Base-by-base conservation (phyloP, 2,888 invertebrate genomes). In the Drosophila sordidula region DNA sequence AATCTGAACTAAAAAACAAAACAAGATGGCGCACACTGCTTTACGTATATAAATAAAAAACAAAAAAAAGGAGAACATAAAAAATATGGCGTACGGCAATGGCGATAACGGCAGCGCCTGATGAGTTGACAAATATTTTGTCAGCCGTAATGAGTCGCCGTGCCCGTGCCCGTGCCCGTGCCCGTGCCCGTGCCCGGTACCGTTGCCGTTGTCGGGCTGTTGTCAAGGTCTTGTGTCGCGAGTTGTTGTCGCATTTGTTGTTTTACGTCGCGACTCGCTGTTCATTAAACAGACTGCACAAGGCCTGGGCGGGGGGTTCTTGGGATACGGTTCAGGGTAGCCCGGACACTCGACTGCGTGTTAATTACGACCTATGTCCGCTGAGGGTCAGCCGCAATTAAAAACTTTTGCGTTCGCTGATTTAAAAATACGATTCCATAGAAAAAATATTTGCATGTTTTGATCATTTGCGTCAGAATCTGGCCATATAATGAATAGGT, bases 61-160 rank as follows among this genome's bases (percentile, higher is more conserved):
- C 45, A 25, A 32, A 34, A 50, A 55, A 55, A 8, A 47, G 29
- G 42, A 18, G 18, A 18, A 18, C 18, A 18, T 42, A 56, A 57
- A 62, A 58, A 70, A 62, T 55, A 58, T 71, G 55, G 50, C 50
- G 39, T 45, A 55, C 44, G 50, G 50, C 57, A 36, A 62, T 74
- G 76, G 62, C 52, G 69, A 59, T 70, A 56, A 63, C 68, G 46
- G 47, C 59, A 59, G 47, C 64, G 73, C 45, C 73, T 86, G 88
- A 87, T 87, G 86, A 86, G 88, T 83, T 87, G 87, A 86, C 87
- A 87, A 87, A 87, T 86, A 81, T 87, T 87, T 82, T 80, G 81
- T 72, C 80, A 81, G 84, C 63, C 79, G 84, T 87, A 85, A 86
- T 84, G 87, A 87, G 87, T 77, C 78, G 69, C 18, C 56, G 70